Percentiles rank a stretch among this genome's conserved stretches.
Conservation (phyloP, 2,888 invertebrate species). For the Sinopyrophorus schimmeli region DNA sequence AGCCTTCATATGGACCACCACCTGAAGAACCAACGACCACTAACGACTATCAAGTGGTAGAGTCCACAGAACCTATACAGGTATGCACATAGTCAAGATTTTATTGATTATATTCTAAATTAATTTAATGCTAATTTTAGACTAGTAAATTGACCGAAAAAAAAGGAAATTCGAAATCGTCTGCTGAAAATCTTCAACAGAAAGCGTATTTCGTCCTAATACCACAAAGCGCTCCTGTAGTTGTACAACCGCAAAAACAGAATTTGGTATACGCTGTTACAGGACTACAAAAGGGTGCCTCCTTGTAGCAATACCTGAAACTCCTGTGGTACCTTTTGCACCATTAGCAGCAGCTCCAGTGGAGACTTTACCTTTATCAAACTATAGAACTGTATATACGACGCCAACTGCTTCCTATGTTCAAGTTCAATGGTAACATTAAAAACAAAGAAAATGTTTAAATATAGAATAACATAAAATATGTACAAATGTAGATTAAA, state of each 20-base stretch:
- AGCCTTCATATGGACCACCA: constrained; percentile 46
- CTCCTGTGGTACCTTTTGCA: constrained; percentile 22
- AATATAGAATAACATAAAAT: no score
- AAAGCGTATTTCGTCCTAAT: no score
- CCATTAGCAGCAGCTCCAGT: constrained; percentile 32
- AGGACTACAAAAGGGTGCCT: constrained; percentile 32
- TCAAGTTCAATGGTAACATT: constrained; percentile 8
- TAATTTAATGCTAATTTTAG: no score
- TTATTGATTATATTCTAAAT: background rate
- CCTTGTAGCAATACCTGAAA: constrained; percentile 34
- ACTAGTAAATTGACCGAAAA: constrained; percentile 28
- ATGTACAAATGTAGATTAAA: background rate
- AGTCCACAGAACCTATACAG: constrained; percentile 25
- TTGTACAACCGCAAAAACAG: constrained; percentile 41
- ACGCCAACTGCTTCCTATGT: constrained; percentile 15
- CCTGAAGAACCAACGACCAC: constrained; percentile 46
- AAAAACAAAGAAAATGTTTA: no score
- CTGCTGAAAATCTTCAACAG: no score
- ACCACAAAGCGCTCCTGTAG: constrained; percentile 12
- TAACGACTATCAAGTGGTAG: constrained; percentile 28
- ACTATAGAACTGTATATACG: constrained; percentile 21
- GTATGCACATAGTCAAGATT: no score
- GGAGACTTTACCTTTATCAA: constrained; percentile 33
- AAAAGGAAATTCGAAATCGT: background rate
- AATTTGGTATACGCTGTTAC: constrained; percentile 42